Base-by-base conservation (phyloP, 2,888 invertebrate genomes). In the Marasmarcha lunaedactyla region DNA sequence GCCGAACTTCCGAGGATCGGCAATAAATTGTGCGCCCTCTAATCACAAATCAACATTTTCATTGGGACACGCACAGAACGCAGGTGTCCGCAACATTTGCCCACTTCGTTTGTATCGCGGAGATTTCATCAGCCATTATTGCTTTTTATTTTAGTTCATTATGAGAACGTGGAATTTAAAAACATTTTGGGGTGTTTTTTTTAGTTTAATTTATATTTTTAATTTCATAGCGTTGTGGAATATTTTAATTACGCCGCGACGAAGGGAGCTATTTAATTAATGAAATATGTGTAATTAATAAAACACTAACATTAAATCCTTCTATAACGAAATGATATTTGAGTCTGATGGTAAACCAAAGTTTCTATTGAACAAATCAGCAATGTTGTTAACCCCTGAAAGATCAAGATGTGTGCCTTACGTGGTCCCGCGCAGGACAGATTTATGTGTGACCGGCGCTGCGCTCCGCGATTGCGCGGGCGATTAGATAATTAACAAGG, bases 381-480 rank as follows among this genome's bases (percentile, higher is more conserved):
- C 33, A 40, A 47, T 15, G 52, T 50, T 48, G 43, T 14, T 40
- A 45, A 42, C 47, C 56, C 53, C 61, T 55, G 54, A 41, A 49
- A 59, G 63, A 70, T 77, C 74, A 70, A 74, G 76, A 78, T 72
- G 77, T 73, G 77, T 72, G 71, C 71, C 61, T 71, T 72, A 73
- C 71, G 60, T 61, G 72, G 68, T 63, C 65, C 47, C 51, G 64
- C 70, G 69, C 66, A 53, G 52, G 76, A 77, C 78, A 78, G 78
- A 79, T 79, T 79, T 79, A 79, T 76, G 79, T 73, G 77, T 63
- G 73, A 72, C 73, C 63, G 53, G 44, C 40, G 40, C 38, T 33
- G 33, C 20, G 39, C 49, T 57, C 56, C 55, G 52, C 53, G 70
- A 69, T 71, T 65, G 70, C 69, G 63, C 59, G 62, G 57, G 42